Base-by-base conservation (phyloP, 2,797 vertebrate genomes). In the Hippoglossus hippoglossus region DNA sequence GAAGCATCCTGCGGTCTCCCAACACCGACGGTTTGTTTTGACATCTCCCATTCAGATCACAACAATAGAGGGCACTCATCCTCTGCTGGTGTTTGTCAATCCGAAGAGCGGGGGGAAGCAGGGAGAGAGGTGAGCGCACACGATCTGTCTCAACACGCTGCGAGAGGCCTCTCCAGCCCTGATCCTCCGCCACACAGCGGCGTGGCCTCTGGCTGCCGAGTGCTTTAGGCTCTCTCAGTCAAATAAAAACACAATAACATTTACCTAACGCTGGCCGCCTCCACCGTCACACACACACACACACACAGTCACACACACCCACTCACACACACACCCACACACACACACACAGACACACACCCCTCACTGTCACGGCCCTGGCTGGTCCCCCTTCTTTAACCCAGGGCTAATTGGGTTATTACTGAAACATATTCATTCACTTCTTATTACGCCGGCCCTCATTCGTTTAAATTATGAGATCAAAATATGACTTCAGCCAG, bases 101-200 rank as follows among this genome's bases (percentile, higher is more conserved):
- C 97, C 97, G 78, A 98, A 98, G 94, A 98, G 97, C 90, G 97
- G 97, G 68, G 97, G 97, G 71, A 98, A 98, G 90, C 97, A 98
- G 94, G 96, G 96, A 86, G 97, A 98, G 94, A 92, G 96, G 97
- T 97, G 93, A 91, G 94, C 31, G 94, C 36, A 81, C 84, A 77
- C 83, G 71, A 61, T 79, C 82, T 66, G 77, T 86, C 84, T 79
- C 85, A 64, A 76, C 84, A 75, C 60, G 82, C 77, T 72, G 68
- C 85, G 73, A 82, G 80, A 85, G 75, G 85, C 84, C 85, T 84
- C 65, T 73, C 25, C 84, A 83, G 76, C 83, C 9, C 31, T 44
- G 81, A 31, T 67, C 64, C 73, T 75, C 65, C 67, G 55, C 46
- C 46, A 13, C 73, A 31, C 62, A 21, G 69, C 80, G 0, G 76